These are phyloP conservation scores for Pissodes strobi DNA, from an alignment of 1,140 invertebrate species.

Conservation along the genomic window DNA sequence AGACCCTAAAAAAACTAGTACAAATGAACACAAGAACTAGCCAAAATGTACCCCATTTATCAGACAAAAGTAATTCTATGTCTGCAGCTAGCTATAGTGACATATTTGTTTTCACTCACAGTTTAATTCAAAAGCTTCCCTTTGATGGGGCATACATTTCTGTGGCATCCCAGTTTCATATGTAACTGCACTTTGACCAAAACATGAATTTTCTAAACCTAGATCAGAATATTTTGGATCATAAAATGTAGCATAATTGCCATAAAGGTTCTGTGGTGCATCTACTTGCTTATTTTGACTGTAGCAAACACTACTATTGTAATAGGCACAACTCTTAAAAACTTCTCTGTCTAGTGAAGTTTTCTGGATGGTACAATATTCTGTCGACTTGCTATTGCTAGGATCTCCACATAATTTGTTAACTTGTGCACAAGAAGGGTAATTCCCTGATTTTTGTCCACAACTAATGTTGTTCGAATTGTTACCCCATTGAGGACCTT, in stretches of 20 bases:
- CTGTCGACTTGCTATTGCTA: slow-evolving; percentile 4
- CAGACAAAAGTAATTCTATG: no score
- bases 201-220: no score
- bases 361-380: slow-evolving; percentile 44
- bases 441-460: slow-evolving; percentile 40
- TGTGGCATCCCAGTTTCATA: no score
- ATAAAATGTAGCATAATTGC: slow-evolving; percentile 8
- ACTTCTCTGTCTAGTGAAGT: background rate
- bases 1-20: no score
- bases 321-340: slow-evolving; percentile 18
- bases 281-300: background rate
- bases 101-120: no score
- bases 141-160: no score
- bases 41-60: no score
- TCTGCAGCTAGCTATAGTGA: no score
- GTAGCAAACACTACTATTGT: background rate
- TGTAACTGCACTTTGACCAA: no score
- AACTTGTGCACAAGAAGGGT: slow-evolving; percentile 47
- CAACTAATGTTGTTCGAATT: no score
- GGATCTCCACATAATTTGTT: slow-evolving; percentile 7
- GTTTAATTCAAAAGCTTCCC: no score
- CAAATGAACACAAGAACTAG: no score
- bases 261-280: slow-evolving; percentile 9
- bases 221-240: slow-evolving; percentile 1
- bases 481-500: slow-evolving; percentile 32